phyloP scores from a whole-genome alignment of 2,797 vertebrate genomes.

The Australoheros facetus region DNA sequence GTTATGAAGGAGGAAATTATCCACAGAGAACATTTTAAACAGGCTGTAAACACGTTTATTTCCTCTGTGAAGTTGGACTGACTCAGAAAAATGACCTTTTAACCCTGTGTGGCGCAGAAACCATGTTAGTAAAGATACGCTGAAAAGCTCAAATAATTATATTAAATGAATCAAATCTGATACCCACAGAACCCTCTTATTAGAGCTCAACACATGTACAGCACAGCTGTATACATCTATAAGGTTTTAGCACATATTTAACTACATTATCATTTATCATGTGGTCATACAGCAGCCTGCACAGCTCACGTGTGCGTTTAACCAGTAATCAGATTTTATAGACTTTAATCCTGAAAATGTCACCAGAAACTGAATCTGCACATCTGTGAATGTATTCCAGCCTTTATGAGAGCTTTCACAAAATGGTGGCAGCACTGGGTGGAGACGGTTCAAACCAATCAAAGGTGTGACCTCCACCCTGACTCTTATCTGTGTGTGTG shows the following conservation, averaged over 20 bases:
- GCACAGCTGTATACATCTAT: neutral
- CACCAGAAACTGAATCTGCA: accelerated
- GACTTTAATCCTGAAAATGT: neutral
- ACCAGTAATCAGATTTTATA: neutral
- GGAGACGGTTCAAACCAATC: neutral
- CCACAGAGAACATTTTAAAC: accelerated
- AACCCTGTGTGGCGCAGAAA: neutral
- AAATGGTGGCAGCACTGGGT: neutral
- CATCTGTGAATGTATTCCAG: neutral
- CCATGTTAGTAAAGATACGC: neutral
- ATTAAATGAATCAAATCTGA: neutral
- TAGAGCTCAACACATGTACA: neutral
- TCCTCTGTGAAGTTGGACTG: neutral
- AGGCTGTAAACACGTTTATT: neutral
- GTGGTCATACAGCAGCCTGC: accelerated
- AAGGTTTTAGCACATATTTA: too few species aligned
- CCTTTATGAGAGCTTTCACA: neutral
- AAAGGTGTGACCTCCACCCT: neutral
- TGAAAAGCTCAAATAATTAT: neutral
- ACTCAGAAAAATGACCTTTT: neutral
- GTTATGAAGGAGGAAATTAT: neutral
- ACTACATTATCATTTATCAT: neutral
- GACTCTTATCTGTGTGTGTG: neutral
- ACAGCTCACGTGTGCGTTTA: accelerated
- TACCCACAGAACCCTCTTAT: accelerated